Evolutionary conservation across 2,888 invertebrate species (phyloP).

Genomic region (Eucera pruinosa): DNA sequence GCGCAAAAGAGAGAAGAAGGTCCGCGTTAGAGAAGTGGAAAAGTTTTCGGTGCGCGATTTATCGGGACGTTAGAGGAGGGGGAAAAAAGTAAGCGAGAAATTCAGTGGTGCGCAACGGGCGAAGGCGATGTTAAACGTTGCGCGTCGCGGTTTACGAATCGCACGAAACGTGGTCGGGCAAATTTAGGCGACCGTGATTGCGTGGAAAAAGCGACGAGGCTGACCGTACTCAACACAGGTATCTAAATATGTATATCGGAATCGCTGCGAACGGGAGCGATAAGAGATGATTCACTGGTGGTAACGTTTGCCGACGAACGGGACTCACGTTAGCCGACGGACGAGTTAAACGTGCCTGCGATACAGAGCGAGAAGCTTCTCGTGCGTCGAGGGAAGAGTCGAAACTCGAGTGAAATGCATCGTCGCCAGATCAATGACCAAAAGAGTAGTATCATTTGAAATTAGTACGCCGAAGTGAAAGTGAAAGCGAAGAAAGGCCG

Average conservation of each 20-base stretch:
- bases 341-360: constrained; percentile 31
- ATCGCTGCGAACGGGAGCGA: constrained; percentile 34
- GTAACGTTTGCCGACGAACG: constrained; percentile 41
- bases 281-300: constrained; percentile 53
- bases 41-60: constrained; percentile 1
- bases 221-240: constrained; percentile 63
- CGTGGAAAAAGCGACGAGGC: constrained; percentile 43
- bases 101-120: constrained; percentile 25
- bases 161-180: constrained; percentile 52
- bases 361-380: constrained; percentile 25
- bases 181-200: constrained; percentile 39
- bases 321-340: constrained; percentile 17
- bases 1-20: too few species aligned
- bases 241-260: constrained; percentile 47
- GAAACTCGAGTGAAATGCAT: constrained; percentile 38
- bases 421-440: constrained; percentile 46
- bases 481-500: constrained; percentile 39
- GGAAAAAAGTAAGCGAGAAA: constrained; percentile 30
- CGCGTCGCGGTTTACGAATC: constrained; percentile 60
- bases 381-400: constrained; percentile 24
- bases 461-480: constrained; percentile 49
- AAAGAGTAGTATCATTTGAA: constrained; percentile 38
- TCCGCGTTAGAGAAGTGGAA: too few species aligned
- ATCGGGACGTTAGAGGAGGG: background rate
- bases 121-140: constrained; percentile 66